phyloP scores from a whole-genome alignment of 1,140 invertebrate genomes.

The Penaeus japonicus region DNA sequence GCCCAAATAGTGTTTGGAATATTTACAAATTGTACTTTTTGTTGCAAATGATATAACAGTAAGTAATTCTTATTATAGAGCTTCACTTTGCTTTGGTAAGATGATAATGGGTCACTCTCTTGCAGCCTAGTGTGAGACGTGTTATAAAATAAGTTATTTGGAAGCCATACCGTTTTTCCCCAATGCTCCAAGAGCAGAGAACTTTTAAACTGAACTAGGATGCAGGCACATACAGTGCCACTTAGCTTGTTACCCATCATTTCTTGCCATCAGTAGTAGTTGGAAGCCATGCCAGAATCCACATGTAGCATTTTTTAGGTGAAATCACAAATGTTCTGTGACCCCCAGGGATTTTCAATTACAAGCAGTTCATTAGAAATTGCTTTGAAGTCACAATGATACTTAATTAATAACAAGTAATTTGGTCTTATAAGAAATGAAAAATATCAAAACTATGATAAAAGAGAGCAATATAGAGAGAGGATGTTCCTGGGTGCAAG shows the following conservation, averaged over 20 bases:
- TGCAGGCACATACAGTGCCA: not conserved
- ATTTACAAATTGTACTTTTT: slow-evolving; percentile 57
- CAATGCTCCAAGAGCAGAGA: not conserved
- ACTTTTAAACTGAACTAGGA: not conserved
- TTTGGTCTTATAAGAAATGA: too few species aligned
- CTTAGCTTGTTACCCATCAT: not conserved
- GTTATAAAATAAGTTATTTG: not conserved
- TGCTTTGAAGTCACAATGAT: too few species aligned
- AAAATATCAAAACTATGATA: too few species aligned
- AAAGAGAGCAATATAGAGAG: too few species aligned
- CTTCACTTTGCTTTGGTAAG: slow-evolving; percentile 52
- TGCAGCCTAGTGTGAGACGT: slow-evolving; percentile 46
- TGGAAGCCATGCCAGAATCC: not conserved
- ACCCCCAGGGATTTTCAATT: not conserved
- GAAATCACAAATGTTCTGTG: not conserved
- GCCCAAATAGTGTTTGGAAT: slow-evolving; percentile 54
- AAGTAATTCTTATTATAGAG: slow-evolving; percentile 54
- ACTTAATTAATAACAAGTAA: too few species aligned
- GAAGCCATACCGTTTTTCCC: slow-evolving; percentile 1
- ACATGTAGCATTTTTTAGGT: slow-evolving; percentile 1
- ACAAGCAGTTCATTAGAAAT: not conserved
- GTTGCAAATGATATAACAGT: slow-evolving; percentile 54
- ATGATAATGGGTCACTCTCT: slow-evolving; percentile 45
- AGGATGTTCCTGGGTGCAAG: too few species aligned
- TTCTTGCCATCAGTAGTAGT: slow-evolving; percentile 13